Evolutionary conservation across 2,113 vertebrate genomes (phyloP), one percentile per base, ranked within the genome.

Genomic region (Progne subis): DNA sequence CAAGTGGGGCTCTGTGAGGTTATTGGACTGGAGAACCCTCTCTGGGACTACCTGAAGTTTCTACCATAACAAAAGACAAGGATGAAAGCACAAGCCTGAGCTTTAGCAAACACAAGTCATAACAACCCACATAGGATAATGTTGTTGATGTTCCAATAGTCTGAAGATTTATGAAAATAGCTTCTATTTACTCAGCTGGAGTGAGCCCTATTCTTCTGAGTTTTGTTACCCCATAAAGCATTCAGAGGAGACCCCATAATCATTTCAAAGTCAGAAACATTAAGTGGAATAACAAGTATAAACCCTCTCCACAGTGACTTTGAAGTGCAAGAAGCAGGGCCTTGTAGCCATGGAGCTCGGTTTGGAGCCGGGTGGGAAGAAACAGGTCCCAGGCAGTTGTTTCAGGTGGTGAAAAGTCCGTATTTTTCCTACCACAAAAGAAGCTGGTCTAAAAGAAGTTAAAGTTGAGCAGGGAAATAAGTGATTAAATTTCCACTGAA

Each of bases 141-240:
- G 47, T 61, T 96, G 94, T 90, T 95, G 93, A 89, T 89, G 55
- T 80, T 94, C 83, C 70, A 68, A 64, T 69, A 84, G 82, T 50
- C 80, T 1, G 2, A 91, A 92, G 86, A 94, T 96, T 90, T 92
- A 89, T 90, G 92, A 94, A 96, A 95, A 95, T 94, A 97, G 52
- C 71, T 95, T 92, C 56, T 97, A 87, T 97, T 96, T 95, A 95
- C 31, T 95, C 95, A 97, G 94, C 95, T 96, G 97, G 88, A 71
- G 68, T 64, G 4, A 72, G 39, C 85, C 59, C 61, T 85, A 76
- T 79, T 92, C 85, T 94, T 92, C 74, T 84, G 77, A 87, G 76
- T 85, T 95, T 69, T 70, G 92, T 85, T 92, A 90, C 89, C 82
- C 96, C 77, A 69, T 96, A 93, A 94, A 90, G 86, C 84, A 93